Evolutionary conservation across 2,113 vertebrate species (phyloP).

Genomic region (Malaclemys terrapin): DNA sequence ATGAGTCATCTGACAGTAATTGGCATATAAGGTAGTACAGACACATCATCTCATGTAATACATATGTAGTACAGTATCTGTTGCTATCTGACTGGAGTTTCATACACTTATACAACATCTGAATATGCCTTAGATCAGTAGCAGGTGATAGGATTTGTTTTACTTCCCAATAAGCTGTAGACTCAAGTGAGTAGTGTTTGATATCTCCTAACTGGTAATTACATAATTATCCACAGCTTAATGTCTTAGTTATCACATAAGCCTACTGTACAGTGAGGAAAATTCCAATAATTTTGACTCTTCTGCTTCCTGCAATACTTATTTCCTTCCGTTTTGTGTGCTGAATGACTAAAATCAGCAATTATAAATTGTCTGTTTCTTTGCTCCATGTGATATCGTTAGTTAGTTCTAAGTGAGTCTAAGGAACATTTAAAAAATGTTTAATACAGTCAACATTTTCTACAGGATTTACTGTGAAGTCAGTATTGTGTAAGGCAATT

Average conservation of each 20-base stretch:
- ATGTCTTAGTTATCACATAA: fast-evolving
- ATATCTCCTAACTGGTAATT: background rate
- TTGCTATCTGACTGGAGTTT: fast-evolving
- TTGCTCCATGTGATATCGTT: background rate
- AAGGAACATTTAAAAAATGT: background rate
- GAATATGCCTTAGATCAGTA: background rate
- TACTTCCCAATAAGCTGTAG: background rate
- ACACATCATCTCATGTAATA: fast-evolving
- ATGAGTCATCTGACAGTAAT: fast-evolving
- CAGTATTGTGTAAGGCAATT: background rate
- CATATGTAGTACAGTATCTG: fast-evolving
- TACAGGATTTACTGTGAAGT: background rate
- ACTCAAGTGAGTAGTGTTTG: background rate
- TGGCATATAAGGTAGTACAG: background rate
- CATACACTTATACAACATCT: fast-evolving
- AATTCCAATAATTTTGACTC: fast-evolving
- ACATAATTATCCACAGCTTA: fast-evolving
- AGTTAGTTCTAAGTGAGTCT: background rate
- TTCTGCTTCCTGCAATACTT: background rate
- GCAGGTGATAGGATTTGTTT: fast-evolving
- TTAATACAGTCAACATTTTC: conserved; percentile 20
- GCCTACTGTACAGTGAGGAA: fast-evolving
- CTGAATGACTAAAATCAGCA: background rate
- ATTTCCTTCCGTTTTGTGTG: fast-evolving
- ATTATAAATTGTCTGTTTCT: background rate